Percentiles rank a stretch among this genome's conserved stretches.
phyloP scores from a whole-genome alignment of 2,113 vertebrate genomes.

The Brachirus orientalis region DNA sequence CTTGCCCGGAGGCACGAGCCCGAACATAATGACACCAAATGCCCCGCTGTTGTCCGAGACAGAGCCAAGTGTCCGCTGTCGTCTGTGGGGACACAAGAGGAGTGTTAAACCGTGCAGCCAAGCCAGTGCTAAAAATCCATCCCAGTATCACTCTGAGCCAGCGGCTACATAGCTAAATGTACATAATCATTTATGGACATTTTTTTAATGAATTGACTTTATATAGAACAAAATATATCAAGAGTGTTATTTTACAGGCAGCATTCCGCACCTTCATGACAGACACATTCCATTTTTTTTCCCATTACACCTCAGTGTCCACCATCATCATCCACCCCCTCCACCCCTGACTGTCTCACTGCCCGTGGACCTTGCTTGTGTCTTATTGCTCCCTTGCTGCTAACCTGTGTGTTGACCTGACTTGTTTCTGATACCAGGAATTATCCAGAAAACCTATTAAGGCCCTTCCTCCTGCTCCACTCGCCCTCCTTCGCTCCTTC shows the following conservation, averaged over 20 bases:
- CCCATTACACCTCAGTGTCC: conserved; percentile 43
- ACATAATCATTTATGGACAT: conserved; percentile 80
- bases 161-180: conserved; percentile 75
- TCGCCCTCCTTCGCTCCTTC: conserved; percentile 75
- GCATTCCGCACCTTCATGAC: conserved; percentile 36
- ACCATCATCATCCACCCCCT: conserved; percentile 54
- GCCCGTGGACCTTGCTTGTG: conserved; percentile 64
- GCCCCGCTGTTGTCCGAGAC: conserved; percentile 86
- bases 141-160: conserved; percentile 37
- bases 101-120: conserved; percentile 83
- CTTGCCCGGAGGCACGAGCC: conserved; percentile 87
- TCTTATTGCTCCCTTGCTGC: conserved; percentile 72
- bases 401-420: conserved; percentile 84
- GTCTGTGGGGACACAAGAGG: conserved; percentile 87
- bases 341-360: conserved; percentile 16
- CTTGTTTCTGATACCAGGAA: conserved; percentile 98
- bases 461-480: conserved; percentile 78
- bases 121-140: conserved; percentile 34
- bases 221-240: conserved; percentile 72
- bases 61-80: conserved; percentile 85
- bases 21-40: conserved; percentile 89
- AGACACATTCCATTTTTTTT: conserved; percentile 7
- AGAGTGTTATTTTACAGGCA: conserved; percentile 58
- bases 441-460: conserved; percentile 99
- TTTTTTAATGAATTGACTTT: conserved; percentile 85